Evolutionary conservation across 2,113 vertebrate species (phyloP), one percentile per base, ranked within the genome.

Genomic region (Hippoglossus stenolepis): DNA sequence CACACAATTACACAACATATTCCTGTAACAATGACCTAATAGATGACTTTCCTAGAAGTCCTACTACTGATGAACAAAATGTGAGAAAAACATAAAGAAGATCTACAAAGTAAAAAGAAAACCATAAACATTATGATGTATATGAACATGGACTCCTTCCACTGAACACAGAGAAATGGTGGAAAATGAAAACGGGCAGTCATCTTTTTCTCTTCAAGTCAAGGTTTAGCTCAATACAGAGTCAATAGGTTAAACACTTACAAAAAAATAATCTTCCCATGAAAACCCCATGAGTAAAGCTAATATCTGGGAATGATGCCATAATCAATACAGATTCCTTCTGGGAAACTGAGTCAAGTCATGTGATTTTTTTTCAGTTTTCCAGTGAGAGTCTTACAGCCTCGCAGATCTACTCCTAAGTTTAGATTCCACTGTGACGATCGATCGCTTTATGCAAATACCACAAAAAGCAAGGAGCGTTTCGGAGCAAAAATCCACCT

Each of bases 321-420:
- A 58, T 49, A 77, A 92, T 92, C 90, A 84, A 91, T 93, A 74
- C 40, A 57, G 28, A 83, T 75, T 61, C 60, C 77, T 86, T 88
- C 76, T 87, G 83, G 87, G 83, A 93, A 92, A 83, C 38, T 5
- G 73, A 85, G 79, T 62, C 21, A 17, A 67, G 70, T 77, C 77
- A 89, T 56, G 56, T 79, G 83, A 82, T 18, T 8, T 62, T 54
- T 38, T 64, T 31, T 38, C 11, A 3, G 40, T 28, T 57, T 31
- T 45, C 13, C 51, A 54, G 64, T 59, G 61, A 47, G 74, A 82
- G 63, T 62, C 82, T 71, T 75, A 74, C 23, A 80, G 70, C 73
- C 40, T 70, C 28, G 6, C 45, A 66, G 62, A 80, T 80, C 35
- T 79, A 45, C 79, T 51, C 77, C 80, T 84, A 82, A 82, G 62